These are phyloP conservation scores for Xiphorhynchus elegans DNA, from an alignment of 2,113 vertebrate genomes.

Conservation along the genomic window DNA sequence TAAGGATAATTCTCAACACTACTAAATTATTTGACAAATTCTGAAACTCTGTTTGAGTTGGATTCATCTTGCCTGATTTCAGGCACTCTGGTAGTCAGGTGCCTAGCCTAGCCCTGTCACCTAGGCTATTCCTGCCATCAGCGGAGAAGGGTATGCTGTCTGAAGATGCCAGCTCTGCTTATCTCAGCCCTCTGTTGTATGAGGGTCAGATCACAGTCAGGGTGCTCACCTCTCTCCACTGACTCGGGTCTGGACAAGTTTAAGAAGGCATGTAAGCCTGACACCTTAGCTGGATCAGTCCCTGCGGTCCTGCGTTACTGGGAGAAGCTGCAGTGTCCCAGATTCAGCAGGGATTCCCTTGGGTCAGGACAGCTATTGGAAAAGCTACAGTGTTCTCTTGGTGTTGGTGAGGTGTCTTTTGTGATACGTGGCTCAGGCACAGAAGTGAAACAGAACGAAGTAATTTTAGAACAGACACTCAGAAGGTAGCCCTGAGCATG, in stretches of 20 bases:
- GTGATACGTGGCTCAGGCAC: background rate
- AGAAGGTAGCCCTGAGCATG: background rate
- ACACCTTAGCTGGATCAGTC: background rate
- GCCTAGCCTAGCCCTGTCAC: background rate
- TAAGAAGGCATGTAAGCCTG: background rate
- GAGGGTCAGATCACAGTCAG: background rate
- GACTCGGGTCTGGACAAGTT: background rate
- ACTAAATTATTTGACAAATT: background rate
- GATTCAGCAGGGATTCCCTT: background rate
- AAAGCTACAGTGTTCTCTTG: background rate
- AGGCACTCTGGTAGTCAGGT: background rate
- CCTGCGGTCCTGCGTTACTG: background rate
- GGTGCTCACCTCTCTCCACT: background rate
- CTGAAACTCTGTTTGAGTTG: background rate
- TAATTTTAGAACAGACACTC: background rate
- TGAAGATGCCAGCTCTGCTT: background rate
- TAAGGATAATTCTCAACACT: background rate
- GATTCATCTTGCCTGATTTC: background rate
- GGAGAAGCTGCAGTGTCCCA: fast-evolving
- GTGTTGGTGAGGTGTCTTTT: background rate
- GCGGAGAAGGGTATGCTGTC: background rate
- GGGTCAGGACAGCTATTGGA: background rate
- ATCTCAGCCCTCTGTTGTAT: background rate
- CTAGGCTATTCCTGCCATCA: background rate
- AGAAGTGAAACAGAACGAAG: background rate